These are phyloP conservation scores for Trinectes maculatus DNA, from an alignment of 2,113 vertebrate genomes.

Conservation along the genomic window DNA sequence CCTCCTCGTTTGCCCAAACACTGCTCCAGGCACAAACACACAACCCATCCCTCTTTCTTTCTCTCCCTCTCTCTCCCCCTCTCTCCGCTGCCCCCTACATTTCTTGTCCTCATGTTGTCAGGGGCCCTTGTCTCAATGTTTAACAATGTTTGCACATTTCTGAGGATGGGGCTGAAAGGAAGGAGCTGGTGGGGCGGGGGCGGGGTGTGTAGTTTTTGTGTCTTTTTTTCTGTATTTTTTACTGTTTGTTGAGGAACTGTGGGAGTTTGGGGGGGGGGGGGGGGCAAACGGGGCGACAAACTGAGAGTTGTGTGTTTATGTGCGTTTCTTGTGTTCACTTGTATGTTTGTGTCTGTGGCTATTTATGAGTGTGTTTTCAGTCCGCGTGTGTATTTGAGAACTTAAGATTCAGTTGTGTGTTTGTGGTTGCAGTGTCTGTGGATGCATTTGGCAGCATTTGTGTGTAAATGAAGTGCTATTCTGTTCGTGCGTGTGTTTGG, in stretches of 20 bases:
- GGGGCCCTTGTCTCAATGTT: slow-evolving; percentile 40
- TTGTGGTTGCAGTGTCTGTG: slow-evolving; percentile 25
- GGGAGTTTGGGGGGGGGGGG: slow-evolving; percentile 40
- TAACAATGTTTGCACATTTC: slow-evolving; percentile 59
- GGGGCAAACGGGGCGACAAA: slow-evolving; percentile 48
- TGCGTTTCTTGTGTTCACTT: slow-evolving; percentile 8
- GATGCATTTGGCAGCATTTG: slow-evolving; percentile 20
- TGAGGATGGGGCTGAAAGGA: slow-evolving; percentile 31
- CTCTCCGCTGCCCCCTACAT: background rate
- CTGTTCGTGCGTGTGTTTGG: slow-evolving; percentile 13
- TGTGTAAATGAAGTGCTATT: slow-evolving; percentile 17
- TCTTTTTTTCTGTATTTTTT: slow-evolving; percentile 15
- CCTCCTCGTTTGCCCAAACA: slow-evolving; percentile 51
- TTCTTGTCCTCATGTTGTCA: slow-evolving; percentile 42
- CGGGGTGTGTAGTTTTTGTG: background rate
- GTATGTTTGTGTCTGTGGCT: slow-evolving; percentile 14
- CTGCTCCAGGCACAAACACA: slow-evolving; percentile 57
- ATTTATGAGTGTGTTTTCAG: slow-evolving; percentile 27
- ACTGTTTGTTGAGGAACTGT: slow-evolving; percentile 51
- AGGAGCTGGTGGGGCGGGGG: background rate
- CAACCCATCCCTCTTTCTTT: slow-evolving; percentile 3
- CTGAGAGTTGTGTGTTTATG: slow-evolving; percentile 27
- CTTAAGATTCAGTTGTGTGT: slow-evolving; percentile 10
- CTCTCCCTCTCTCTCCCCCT: slow-evolving; percentile 3
- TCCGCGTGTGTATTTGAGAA: slow-evolving; percentile 13